These are phyloP conservation scores for Chionodraco myersi DNA, from an alignment of 2,113 vertebrate genomes.

Conservation along the genomic window DNA sequence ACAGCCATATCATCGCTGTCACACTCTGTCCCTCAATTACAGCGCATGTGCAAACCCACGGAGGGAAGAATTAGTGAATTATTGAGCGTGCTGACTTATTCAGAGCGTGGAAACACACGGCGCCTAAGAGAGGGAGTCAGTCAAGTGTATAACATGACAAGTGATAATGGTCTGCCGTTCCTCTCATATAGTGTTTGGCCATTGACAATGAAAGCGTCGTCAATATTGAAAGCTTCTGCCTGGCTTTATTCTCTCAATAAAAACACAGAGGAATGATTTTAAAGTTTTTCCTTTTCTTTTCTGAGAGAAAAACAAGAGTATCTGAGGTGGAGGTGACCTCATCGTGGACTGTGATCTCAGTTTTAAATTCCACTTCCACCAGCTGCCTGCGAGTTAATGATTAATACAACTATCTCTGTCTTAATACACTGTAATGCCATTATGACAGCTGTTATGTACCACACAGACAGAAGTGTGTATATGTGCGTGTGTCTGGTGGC, in stretches of 20 bases:
- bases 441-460: slow-evolving; percentile 33
- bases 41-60: slow-evolving; percentile 31
- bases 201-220: slow-evolving; percentile 50
- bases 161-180: slow-evolving; percentile 59
- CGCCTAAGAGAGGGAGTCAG: slow-evolving; percentile 36
- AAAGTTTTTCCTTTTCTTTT: background rate
- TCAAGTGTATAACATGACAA: slow-evolving; percentile 53
- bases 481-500: slow-evolving; percentile 69
- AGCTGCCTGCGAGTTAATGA: slow-evolving; percentile 65
- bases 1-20: slow-evolving; percentile 32
- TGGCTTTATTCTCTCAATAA: background rate
- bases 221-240: slow-evolving; percentile 34
- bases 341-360: slow-evolving; percentile 67
- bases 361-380: slow-evolving; percentile 63
- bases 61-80: slow-evolving; percentile 66
- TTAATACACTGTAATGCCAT: slow-evolving; percentile 41
- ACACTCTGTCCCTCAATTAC: slow-evolving; percentile 36
- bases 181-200: slow-evolving; percentile 30
- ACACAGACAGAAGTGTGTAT: slow-evolving; percentile 11
- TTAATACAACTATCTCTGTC: slow-evolving; percentile 47
- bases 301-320: background rate
- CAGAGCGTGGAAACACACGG: slow-evolving; percentile 60
- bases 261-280: background rate
- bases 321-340: slow-evolving; percentile 31
- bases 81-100: slow-evolving; percentile 74